A percentile compares a stretch with the other conserved stretches of the same genome.
Conservation (phyloP, 1,140 invertebrate genomes). For the Drosophila willistoni region DNA sequence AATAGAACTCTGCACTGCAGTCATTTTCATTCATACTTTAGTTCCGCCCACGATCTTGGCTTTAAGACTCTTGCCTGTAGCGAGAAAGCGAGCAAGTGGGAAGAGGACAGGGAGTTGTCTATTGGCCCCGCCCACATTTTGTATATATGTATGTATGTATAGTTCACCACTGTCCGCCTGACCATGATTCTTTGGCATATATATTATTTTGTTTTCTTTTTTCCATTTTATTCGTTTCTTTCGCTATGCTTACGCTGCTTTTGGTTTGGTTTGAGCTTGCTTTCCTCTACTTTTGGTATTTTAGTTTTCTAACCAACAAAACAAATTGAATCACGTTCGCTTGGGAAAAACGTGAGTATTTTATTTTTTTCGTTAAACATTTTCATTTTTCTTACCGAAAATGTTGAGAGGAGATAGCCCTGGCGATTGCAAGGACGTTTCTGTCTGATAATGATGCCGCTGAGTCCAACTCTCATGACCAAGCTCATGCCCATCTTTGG, state of each 20-base stretch:
- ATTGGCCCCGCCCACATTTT: slow-evolving; percentile 32
- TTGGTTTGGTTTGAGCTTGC: slow-evolving; percentile 40
- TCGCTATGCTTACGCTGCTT: slow-evolving; percentile 33
- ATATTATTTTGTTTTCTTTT: slow-evolving; percentile 26
- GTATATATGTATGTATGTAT: background rate
- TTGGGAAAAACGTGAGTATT: slow-evolving; percentile 76
- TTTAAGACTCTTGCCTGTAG: slow-evolving; percentile 53
- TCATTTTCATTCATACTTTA: slow-evolving; percentile 62
- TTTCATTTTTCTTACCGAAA: slow-evolving; percentile 72
- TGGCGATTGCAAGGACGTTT: slow-evolving; percentile 55
- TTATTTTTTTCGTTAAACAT: slow-evolving; percentile 81
- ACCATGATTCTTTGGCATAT: slow-evolving; percentile 19
- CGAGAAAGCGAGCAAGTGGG: background rate
- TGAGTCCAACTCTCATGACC: slow-evolving; percentile 48
- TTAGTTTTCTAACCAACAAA: slow-evolving; percentile 81
- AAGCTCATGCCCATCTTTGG: slow-evolving; percentile 36
- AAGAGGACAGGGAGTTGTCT: slow-evolving; percentile 19
- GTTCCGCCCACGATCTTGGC: slow-evolving; percentile 56
- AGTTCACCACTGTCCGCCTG: background rate
- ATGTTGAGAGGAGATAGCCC: slow-evolving; percentile 27
- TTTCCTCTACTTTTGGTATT: slow-evolving; percentile 62
- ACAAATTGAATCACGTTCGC: slow-evolving; percentile 81
- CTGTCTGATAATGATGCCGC: slow-evolving; percentile 71
- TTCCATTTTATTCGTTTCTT: slow-evolving; percentile 41
- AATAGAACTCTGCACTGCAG: slow-evolving; percentile 39